phyloP scores from a whole-genome alignment of 2,888 invertebrate species.

The Diogma glabrata region DNA sequence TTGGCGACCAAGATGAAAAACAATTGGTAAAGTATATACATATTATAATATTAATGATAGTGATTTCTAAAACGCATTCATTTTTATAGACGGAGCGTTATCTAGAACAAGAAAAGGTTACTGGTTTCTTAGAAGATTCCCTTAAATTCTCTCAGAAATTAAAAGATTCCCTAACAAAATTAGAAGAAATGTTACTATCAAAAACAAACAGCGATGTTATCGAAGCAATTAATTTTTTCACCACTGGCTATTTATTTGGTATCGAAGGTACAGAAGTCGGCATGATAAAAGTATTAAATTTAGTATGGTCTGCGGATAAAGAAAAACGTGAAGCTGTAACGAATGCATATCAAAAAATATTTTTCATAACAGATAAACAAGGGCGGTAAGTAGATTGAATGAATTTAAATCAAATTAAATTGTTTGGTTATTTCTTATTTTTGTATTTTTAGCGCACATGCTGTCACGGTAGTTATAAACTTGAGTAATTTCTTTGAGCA shows the following conservation, averaged over 20 bases:
- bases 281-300: conserved; percentile 60
- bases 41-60: no score
- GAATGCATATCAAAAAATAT: conserved; percentile 52
- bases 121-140: conserved; percentile 59
- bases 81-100: conserved; percentile 44
- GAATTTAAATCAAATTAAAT: no score
- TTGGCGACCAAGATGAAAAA: no score
- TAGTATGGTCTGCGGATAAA: conserved; percentile 73
- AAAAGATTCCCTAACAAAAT: conserved; percentile 42
- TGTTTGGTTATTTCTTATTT: no score
- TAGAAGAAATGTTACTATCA: conserved; percentile 61
- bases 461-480: conserved; percentile 45
- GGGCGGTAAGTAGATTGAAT: no score
- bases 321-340: conserved; percentile 61
- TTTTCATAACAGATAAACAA: conserved; percentile 32
- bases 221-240: conserved; percentile 83
- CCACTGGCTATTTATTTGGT: conserved; percentile 65
- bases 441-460: no score
- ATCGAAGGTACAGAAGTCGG: conserved; percentile 61
- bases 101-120: conserved; percentile 47
- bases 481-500: conserved; percentile 43
- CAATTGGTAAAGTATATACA: no score
- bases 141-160: conserved; percentile 39
- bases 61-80: no score
- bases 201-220: conserved; percentile 66